Conservation (phyloP, 1,140 invertebrate species). For the Subanguina moxae region DNA sequence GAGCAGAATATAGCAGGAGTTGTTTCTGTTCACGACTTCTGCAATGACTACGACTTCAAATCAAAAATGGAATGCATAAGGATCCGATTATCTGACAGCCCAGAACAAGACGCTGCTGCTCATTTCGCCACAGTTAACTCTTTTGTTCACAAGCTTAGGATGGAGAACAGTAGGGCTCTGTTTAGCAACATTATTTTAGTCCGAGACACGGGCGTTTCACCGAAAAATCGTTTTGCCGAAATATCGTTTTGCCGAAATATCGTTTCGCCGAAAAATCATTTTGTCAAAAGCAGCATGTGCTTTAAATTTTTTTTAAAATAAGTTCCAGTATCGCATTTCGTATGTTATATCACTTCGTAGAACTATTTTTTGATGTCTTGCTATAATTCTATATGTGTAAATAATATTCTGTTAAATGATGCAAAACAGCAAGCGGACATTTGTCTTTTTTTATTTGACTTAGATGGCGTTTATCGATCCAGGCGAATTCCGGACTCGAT, state of each 20-base stretch:
- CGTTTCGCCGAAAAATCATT: too few relatives aligned
- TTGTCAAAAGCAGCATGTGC: too few relatives aligned
- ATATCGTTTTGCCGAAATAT: background rate
- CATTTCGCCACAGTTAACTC: slow-evolving; percentile 22
- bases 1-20: slow-evolving; percentile 19
- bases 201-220: background rate
- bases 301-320: too few relatives aligned
- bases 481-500: background rate
- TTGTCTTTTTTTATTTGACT: slow-evolving; percentile 3
- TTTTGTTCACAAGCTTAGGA: slow-evolving; percentile 18
- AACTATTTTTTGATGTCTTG: too few relatives aligned
- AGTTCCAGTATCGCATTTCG: too few relatives aligned
- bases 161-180: slow-evolving; percentile 13
- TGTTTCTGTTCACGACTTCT: slow-evolving; percentile 20
- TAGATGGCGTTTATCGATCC: background rate
- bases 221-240: background rate
- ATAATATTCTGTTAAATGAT: slow-evolving; percentile 7
- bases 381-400: too few relatives aligned
- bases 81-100: slow-evolving; percentile 11
- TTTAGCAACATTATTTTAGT: too few relatives aligned
- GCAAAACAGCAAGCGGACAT: background rate
- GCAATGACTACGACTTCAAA: slow-evolving; percentile 12
- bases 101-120: slow-evolving; percentile 9
- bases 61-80: background rate
- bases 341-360: too few relatives aligned